Percentiles rank a stretch among this genome's conserved stretches.
Evolutionary conservation across 2,888 invertebrate species (phyloP).

Genomic region (Exephanes ischioxanthus): DNA sequence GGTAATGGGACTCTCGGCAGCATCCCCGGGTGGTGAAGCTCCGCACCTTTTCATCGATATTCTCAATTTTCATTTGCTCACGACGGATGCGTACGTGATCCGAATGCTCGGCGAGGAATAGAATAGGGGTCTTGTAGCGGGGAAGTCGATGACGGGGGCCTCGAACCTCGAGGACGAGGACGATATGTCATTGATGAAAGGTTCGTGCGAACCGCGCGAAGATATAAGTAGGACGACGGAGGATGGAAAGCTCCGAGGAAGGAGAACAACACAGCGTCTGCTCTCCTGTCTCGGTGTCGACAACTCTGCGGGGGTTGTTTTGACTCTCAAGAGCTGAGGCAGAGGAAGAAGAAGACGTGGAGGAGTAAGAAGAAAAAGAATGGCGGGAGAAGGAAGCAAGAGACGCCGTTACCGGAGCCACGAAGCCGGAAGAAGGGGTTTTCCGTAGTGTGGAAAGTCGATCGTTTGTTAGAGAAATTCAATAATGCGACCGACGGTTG

Average conservation of each 20-base stretch:
- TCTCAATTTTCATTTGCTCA: slow-evolving; percentile 76
- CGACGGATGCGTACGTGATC: slow-evolving; percentile 75
- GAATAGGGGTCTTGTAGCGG: slow-evolving; percentile 33
- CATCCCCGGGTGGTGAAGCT: not conserved
- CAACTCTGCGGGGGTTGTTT: slow-evolving; percentile 11
- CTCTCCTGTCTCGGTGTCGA: slow-evolving; percentile 46
- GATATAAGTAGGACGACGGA: slow-evolving; percentile 28
- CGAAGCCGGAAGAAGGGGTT: slow-evolving; percentile 59
- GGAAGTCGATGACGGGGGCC: slow-evolving; percentile 61
- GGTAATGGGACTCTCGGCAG: not conserved
- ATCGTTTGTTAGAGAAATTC: slow-evolving; percentile 80
- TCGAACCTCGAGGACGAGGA: slow-evolving; percentile 64
- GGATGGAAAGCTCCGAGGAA: slow-evolving; percentile 23
- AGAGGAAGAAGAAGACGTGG: slow-evolving; percentile 8
- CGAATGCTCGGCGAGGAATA: slow-evolving; percentile 66
- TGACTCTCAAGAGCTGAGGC: slow-evolving; percentile 12
- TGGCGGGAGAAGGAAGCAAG: slow-evolving; percentile 39
- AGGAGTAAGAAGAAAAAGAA: slow-evolving; percentile 30
- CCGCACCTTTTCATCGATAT: slow-evolving; percentile 67
- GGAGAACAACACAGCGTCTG: slow-evolving; percentile 26
- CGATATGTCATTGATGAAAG: slow-evolving; percentile 69
- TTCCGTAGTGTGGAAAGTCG: slow-evolving; percentile 68
- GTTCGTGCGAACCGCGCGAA: slow-evolving; percentile 28
- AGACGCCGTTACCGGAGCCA: slow-evolving; percentile 50
- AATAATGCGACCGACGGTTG: slow-evolving; percentile 78